These are phyloP conservation scores for Otus sunia DNA, from an alignment of 2,113 vertebrate species.

Conservation along the genomic window DNA sequence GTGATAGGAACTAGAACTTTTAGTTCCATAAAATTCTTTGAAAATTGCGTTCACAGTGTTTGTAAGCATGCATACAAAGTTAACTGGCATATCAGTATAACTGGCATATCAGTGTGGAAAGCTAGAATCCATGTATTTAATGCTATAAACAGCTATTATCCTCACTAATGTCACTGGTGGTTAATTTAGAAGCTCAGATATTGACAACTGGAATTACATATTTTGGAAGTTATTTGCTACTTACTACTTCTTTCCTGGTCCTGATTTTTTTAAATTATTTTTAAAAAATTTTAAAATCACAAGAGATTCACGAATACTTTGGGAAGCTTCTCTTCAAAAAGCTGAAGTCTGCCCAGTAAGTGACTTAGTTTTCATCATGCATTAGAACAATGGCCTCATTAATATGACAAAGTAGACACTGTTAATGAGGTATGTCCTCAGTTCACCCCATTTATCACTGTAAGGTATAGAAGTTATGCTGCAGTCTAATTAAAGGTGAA, in stretches of 20 bases:
- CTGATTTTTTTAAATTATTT: neutral
- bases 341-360: neutral
- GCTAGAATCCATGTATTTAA: neutral
- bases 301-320: neutral
- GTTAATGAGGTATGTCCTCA: conserved; percentile 44
- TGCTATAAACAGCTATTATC: neutral
- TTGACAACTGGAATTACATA: neutral
- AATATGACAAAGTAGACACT: neutral
- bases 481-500: conserved; percentile 30
- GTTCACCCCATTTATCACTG: neutral
- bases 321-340: neutral
- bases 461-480: neutral
- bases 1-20: neutral
- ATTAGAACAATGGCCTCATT: conserved; percentile 14
- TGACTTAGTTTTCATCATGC: neutral
- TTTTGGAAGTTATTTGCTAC: neutral
- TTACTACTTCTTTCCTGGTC: neutral
- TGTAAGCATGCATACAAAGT: neutral
- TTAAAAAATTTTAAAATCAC: neutral
- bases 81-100: neutral
- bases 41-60: neutral
- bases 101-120: neutral
- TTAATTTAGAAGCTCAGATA: neutral
- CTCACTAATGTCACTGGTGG: neutral
- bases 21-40: neutral